Percentiles rank a stretch among this genome's conserved stretches.
Conservation (phyloP, 2,888 invertebrate species). For the Cheiracanthium punctorium region DNA sequence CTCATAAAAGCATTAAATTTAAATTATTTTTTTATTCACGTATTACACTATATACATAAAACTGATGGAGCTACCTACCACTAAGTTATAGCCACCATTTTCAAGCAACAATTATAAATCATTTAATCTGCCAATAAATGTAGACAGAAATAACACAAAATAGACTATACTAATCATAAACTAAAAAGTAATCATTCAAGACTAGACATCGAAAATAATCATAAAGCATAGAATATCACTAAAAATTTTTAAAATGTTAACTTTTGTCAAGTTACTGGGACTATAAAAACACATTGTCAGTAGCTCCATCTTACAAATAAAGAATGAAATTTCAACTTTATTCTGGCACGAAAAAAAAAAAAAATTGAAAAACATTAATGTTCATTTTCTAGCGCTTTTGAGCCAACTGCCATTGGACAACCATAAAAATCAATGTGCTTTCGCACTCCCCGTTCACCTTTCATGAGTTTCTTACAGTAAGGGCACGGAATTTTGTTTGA, state of each 20-base stretch:
- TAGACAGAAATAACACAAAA: constrained; percentile 42
- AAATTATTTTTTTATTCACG: constrained; percentile 66
- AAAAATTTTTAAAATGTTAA: constrained; percentile 26
- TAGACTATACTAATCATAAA: constrained; percentile 42
- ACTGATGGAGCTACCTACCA: constrained; percentile 69
- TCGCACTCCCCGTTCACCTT: constrained; percentile 54
- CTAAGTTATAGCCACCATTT: constrained; percentile 66
- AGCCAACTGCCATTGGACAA: constrained; percentile 52
- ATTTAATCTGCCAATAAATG: constrained; percentile 4
- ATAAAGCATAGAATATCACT: constrained; percentile 50
- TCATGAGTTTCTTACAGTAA: constrained; percentile 56
- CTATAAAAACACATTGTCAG: constrained; percentile 66
- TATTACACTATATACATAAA: constrained; percentile 59
- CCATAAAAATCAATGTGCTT: constrained; percentile 67
- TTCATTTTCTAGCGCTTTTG: constrained; percentile 21
- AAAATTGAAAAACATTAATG: not conserved
- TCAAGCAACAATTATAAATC: constrained; percentile 18
- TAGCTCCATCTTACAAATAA: constrained; percentile 49
- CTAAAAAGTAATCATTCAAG: constrained; percentile 55
- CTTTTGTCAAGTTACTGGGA: constrained; percentile 66
- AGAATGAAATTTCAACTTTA: not conserved
- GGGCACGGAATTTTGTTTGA: constrained; percentile 48
- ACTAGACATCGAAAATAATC: constrained; percentile 64
- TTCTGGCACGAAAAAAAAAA: no score
- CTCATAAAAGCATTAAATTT: constrained; percentile 5